These are phyloP conservation scores for Lontra canadensis DNA, from an alignment of 2,113 vertebrate species.

Conservation along the genomic window DNA sequence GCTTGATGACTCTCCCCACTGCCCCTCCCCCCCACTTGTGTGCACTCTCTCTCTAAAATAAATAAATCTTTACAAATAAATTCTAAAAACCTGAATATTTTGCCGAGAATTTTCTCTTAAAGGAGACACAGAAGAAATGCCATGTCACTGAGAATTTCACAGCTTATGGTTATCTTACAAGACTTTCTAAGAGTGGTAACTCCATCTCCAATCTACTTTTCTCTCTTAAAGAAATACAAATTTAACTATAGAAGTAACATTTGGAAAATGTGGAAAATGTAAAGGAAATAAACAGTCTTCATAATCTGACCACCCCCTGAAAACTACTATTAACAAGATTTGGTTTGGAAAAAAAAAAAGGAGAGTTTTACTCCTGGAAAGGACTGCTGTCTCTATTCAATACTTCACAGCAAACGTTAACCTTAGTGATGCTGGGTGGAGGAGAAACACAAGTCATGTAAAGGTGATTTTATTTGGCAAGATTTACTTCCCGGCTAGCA, in stretches of 20 bases:
- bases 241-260: background rate
- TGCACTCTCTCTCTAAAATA: background rate
- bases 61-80: background rate
- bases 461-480: background rate
- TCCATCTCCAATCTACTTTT: background rate
- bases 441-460: background rate
- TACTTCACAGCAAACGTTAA: background rate
- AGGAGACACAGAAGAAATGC: background rate
- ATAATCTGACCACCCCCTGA: background rate
- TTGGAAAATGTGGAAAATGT: background rate
- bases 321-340: background rate
- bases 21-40: background rate
- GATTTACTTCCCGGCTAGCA: background rate
- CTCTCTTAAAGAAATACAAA: slow-evolving; percentile 4
- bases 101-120: background rate
- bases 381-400: background rate
- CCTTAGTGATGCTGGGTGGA: background rate
- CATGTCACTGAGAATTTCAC: background rate
- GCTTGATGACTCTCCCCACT: background rate
- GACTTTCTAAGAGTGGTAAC: background rate
- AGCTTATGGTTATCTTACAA: background rate
- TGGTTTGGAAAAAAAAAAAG: background rate
- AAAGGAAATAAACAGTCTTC: background rate
- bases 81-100: background rate
- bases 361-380: background rate